Percentiles rank a stretch among this genome's conserved stretches.
Conservation (phyloP, 2,888 invertebrate species). For the Callyntrura sp. region DNA sequence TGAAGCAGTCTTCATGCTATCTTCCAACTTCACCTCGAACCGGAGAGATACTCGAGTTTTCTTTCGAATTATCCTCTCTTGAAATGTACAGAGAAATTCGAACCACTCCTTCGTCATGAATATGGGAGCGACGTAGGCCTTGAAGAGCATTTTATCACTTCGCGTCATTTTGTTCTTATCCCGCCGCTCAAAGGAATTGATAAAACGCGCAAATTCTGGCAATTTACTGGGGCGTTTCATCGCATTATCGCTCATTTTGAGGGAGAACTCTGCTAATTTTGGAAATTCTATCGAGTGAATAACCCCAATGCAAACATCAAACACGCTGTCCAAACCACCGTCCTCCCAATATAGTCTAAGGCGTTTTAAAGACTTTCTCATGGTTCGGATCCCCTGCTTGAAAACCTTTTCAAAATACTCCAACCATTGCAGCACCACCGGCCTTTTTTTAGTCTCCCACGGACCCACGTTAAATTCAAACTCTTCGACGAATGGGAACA, state of each 20-base stretch:
- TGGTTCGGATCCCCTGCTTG: slow-evolving; percentile 4
- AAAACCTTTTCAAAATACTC: slow-evolving; percentile 49
- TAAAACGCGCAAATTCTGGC: slow-evolving; percentile 61
- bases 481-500: slow-evolving; percentile 55
- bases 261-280: slow-evolving; percentile 34
- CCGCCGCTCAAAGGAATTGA: slow-evolving; percentile 55
- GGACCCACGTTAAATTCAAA: slow-evolving; percentile 68
- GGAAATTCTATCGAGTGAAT: slow-evolving; percentile 62
- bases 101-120: slow-evolving; percentile 58
- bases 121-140: slow-evolving; percentile 24
- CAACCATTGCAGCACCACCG: neutral
- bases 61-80: slow-evolving; percentile 24
- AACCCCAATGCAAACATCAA: slow-evolving; percentile 66
- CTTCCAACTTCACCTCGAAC: slow-evolving; percentile 55
- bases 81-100: slow-evolving; percentile 45
- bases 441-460: slow-evolving; percentile 35
- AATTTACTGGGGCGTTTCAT: slow-evolving; percentile 68
- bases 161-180: neutral
- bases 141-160: neutral
- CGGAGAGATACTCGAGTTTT: slow-evolving; percentile 13
- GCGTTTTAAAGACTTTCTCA: slow-evolving; percentile 61
- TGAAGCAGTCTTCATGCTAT: neutral
- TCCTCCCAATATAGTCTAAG: slow-evolving; percentile 70
- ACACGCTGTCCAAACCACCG: slow-evolving; percentile 39
- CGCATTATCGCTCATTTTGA: slow-evolving; percentile 60